Conservation (phyloP, 2,113 vertebrate genomes). For the Heterotilapia buettikoferi region DNA sequence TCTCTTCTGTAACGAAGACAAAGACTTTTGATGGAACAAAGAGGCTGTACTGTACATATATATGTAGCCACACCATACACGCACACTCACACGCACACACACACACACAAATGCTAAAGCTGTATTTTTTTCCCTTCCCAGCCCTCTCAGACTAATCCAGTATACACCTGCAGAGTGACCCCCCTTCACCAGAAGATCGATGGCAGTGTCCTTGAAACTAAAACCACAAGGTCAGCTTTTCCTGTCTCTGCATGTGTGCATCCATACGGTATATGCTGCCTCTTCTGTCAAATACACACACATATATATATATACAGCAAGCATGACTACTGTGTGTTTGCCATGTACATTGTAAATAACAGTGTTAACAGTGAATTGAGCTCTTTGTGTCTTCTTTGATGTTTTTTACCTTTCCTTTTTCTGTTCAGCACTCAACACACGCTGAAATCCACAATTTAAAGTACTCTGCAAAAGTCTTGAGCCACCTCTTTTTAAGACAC, state of each 20-base stretch:
- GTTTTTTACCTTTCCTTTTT: not conserved
- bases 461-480: not conserved
- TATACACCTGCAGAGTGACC: constrained; percentile 29
- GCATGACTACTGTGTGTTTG: not conserved
- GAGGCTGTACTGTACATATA: not conserved
- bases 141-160: constrained; percentile 29
- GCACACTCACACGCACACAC: accelerated
- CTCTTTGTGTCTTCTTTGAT: not conserved
- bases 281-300: not conserved
- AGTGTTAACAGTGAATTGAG: not conserved
- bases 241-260: not conserved
- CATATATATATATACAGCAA: not conserved
- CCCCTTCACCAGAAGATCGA: constrained; percentile 39
- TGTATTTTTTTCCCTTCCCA: not conserved
- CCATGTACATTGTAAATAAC: not conserved
- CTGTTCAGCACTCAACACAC: not conserved
- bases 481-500: not conserved
- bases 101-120: not conserved
- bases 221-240: constrained; percentile 42
- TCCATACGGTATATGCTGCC: not conserved
- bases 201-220: constrained; percentile 43
- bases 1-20: not conserved
- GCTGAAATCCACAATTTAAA: not conserved
- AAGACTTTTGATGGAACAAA: not conserved
- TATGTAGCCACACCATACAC: not conserved